Base-by-base conservation (phyloP, 2,888 invertebrate species). In the Mallateleia sp. region DNA sequence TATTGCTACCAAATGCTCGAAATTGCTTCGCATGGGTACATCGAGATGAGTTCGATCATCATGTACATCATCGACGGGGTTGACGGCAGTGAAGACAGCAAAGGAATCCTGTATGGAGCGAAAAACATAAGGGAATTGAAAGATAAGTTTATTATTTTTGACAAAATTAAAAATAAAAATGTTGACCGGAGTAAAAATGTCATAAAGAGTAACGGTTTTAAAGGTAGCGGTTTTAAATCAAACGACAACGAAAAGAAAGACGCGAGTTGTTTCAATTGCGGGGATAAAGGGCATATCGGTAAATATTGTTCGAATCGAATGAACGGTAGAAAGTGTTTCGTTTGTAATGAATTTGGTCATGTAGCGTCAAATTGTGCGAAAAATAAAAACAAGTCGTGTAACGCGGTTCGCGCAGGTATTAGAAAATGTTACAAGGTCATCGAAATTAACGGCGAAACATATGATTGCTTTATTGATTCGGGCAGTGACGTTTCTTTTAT, bases 11-110 rank as follows among this genome's bases (percentile, higher is more conserved):
- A 45, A 20, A 85, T 88, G 88, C 4, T 83, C 15, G 82, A 82
- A 11, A 75, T 88, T 9, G 87, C 64, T 0, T 20, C 79, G 1
- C 75, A 84, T 20, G 84, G 64, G 9, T 25, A 85, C 15, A 64
- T 88, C 38, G 85, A 89, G 14, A 60, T 62, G 7, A n/a, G 50
- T 4, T 60, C 80, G 0, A 38, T 85, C 0, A 87, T 88, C 9
- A 60, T 74, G 18, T 87, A 88, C 22, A 83, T 89, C n/a, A 83
- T 87, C 8, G 81, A 87, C 25, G 87, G 85, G 4, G 32, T 88
- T 8, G 58, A 84, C 34, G 82, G 84, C 50, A 77, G 79, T 15
- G 82, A 81, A 14, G 42, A 22, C 0, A 79, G 81, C 32, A 85
- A 88, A 32, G 22, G 38, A 5, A 60, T 87, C 15, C 28, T 87